A percentile compares a stretch with the other conserved stretches of the same genome.
These are phyloP conservation scores for Holacanthus passer DNA, from an alignment of 2,113 vertebrate genomes.

Conservation along the genomic window DNA sequence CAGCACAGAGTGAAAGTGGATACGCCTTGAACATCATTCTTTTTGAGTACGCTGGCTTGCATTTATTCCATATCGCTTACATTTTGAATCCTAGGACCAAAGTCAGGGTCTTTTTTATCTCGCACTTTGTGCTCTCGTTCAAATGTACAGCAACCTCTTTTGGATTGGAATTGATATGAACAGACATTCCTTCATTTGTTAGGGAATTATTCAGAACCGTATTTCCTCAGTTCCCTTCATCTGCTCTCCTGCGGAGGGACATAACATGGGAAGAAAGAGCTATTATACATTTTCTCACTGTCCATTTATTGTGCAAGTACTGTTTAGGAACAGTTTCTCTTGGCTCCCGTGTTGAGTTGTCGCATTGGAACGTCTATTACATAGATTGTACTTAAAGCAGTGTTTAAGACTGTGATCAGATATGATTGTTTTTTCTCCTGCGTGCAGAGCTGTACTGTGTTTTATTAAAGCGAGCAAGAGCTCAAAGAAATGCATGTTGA, in stretches of 20 bases:
- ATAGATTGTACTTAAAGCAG: neutral
- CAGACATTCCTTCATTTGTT: conserved; percentile 35
- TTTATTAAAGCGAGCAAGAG: neutral
- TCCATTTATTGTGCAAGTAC: neutral
- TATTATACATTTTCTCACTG: neutral
- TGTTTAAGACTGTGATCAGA: neutral
- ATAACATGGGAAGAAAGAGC: conserved; percentile 8
- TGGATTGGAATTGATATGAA: conserved; percentile 23
- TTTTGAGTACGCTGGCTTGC: conserved; percentile 1
- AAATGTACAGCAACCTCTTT: conserved; percentile 19
- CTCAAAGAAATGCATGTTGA: neutral
- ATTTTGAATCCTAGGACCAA: conserved; percentile 15
- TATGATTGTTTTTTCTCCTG: neutral
- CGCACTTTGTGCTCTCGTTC: conserved; percentile 3
- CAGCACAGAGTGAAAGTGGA: neutral
- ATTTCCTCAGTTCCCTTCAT: conserved; percentile 31
- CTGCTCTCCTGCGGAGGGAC: conserved; percentile 11
- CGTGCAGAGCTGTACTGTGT: neutral
- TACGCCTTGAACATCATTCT: neutral
- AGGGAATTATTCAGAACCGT: conserved; percentile 40
- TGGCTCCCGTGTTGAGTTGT: neutral
- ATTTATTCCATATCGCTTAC: conserved; percentile 27
- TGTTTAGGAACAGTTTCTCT: neutral
- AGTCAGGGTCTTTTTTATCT: conserved; percentile 7
- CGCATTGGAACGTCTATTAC: neutral